phyloP scores from a whole-genome alignment of 2,797 vertebrate species.

The Chrysocyon brachyurus region DNA sequence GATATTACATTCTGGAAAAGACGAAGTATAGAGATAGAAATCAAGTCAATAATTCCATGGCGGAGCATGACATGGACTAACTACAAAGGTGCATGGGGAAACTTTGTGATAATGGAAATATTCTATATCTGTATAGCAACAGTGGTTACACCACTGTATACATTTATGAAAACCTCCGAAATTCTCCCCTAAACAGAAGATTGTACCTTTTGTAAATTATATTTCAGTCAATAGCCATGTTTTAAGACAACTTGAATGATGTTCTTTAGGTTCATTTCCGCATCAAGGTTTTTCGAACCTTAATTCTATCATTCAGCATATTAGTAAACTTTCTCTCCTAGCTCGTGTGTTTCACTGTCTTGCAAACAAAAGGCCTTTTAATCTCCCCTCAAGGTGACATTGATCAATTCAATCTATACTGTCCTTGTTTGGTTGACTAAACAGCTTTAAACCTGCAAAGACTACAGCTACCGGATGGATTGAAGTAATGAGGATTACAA shows the following conservation, averaged over 20 bases:
- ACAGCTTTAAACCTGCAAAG: not conserved
- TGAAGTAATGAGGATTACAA: not conserved
- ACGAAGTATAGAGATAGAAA: not conserved
- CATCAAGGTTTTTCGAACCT: not conserved
- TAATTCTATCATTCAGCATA: not conserved
- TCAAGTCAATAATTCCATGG: not conserved
- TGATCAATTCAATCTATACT: not conserved
- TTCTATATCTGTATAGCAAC: not conserved
- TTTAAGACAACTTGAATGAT: not conserved
- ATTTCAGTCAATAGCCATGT: not conserved
- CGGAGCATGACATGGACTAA: not conserved
- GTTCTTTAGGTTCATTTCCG: not conserved
- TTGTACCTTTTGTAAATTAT: not conserved
- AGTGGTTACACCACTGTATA: not conserved
- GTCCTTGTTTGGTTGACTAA: constrained; percentile 5
- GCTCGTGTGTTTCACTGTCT: not conserved
- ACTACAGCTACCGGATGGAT: not conserved
- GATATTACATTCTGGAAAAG: not conserved
- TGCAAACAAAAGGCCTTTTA: not conserved
- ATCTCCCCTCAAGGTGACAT: not conserved
- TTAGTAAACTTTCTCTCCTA: not conserved
- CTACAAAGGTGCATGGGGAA: not conserved
- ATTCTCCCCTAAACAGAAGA: not conserved
- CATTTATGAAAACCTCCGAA: not conserved
- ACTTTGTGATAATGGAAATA: not conserved